Percentiles rank a stretch among this genome's conserved stretches.
These are phyloP conservation scores for Cottoperca gobio DNA, from an alignment of 2,797 vertebrate species.

Conservation along the genomic window DNA sequence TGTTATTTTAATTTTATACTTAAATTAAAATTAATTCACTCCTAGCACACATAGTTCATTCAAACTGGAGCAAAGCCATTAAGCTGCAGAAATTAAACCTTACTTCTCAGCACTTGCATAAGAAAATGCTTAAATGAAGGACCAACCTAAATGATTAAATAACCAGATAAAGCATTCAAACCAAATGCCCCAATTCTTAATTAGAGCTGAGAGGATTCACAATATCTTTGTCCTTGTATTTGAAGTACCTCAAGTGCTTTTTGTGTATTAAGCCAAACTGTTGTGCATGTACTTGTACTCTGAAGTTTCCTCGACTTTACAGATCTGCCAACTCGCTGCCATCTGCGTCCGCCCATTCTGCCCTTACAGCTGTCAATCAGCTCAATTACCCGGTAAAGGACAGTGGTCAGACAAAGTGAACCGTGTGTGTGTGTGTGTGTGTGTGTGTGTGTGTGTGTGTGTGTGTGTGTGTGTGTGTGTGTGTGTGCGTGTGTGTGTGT, in stretches of 20 bases:
- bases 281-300: background rate
- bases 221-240: background rate
- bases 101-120: background rate
- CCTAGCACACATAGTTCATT: background rate
- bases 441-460: background rate
- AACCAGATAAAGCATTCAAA: constrained; percentile 12
- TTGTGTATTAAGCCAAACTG: background rate
- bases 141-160: constrained; percentile 9
- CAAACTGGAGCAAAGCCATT: background rate
- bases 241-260: background rate
- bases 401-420: background rate
- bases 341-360: background rate
- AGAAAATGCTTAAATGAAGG: background rate
- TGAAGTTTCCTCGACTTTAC: background rate
- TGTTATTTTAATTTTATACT: background rate
- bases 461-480: background rate
- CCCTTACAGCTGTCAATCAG: background rate
- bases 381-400: constrained; percentile 28
- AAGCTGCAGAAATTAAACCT: too few relatives aligned
- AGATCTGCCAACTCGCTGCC: constrained; percentile 13
- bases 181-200: background rate
- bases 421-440: background rate
- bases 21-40: constrained; percentile 16
- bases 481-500: background rate
- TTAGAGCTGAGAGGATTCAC: background rate